phyloP scores from a whole-genome alignment of 2,888 invertebrate species.

The Drosophila kambysellisi region DNA sequence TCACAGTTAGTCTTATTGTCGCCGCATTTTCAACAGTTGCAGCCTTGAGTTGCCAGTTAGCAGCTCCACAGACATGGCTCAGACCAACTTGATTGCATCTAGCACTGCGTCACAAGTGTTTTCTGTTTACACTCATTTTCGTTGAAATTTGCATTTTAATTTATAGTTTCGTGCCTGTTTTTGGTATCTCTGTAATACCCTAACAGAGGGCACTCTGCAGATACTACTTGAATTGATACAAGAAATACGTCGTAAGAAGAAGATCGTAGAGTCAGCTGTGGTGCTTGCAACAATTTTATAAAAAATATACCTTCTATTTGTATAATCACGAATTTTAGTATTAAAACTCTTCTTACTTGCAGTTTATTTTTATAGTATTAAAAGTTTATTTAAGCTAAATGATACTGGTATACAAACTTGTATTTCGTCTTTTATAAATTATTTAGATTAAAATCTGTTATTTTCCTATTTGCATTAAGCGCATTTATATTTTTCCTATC shows the following conservation, averaged over 20 bases:
- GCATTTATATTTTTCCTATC: not conserved
- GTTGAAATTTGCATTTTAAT: slow-evolving; percentile 77
- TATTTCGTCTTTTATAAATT: no score
- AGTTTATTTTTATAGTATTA: not conserved
- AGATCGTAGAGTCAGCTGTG: not conserved
- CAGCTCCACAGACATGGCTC: slow-evolving; percentile 40
- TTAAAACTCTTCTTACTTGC: not conserved
- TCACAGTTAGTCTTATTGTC: slow-evolving; percentile 47
- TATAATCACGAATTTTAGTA: not conserved
- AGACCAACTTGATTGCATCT: slow-evolving; percentile 28
- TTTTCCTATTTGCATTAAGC: not conserved
- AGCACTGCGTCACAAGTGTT: slow-evolving; percentile 41
- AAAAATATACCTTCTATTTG: not conserved
- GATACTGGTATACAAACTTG: no score
- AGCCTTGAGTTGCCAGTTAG: slow-evolving; percentile 43
- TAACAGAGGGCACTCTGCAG: not conserved
- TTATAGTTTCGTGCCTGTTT: slow-evolving; percentile 49
- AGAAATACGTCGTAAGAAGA: not conserved
- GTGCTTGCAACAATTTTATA: rapidly evolving
- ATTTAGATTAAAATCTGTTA: no score
- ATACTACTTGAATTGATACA: not conserved
- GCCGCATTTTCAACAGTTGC: slow-evolving; percentile 44
- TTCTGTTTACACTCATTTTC: slow-evolving; percentile 64
- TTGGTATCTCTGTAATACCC: slow-evolving; percentile 18
- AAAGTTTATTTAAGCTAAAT: not conserved